phyloP scores from a whole-genome alignment of 2,113 vertebrate genomes.

The Azemiops feae region DNA sequence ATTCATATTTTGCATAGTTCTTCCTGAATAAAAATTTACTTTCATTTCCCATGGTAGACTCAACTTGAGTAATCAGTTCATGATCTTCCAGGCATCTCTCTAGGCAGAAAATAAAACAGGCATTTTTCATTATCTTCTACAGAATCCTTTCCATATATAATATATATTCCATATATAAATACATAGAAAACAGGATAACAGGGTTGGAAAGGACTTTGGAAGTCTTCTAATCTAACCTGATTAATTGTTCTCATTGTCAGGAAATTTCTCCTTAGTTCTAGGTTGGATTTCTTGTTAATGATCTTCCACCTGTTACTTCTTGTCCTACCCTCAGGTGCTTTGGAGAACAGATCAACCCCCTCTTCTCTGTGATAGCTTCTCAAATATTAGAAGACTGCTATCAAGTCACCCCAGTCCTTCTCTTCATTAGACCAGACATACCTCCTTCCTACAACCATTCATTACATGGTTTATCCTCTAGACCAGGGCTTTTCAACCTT shows the following conservation, averaged over 20 bases:
- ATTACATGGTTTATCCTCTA: background rate
- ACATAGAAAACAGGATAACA: background rate
- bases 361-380: background rate
- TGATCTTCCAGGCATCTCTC: constrained; percentile 96
- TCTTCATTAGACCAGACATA: background rate
- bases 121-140: background rate
- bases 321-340: background rate
- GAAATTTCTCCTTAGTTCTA: background rate
- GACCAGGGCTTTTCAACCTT: too few relatives aligned
- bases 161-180: background rate
- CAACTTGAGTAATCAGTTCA: constrained; percentile 89
- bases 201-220: background rate
- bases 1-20: constrained; percentile 98
- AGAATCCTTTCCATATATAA: background rate
- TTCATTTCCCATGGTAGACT: constrained; percentile 88
- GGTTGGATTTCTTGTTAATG: background rate
- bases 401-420: background rate
- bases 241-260: background rate
- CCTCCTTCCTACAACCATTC: background rate
- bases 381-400: background rate
- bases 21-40: constrained; percentile 96
- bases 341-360: background rate
- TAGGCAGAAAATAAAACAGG: constrained; percentile 51
- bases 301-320: background rate
- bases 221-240: background rate